A percentile compares a stretch with the other conserved stretches of the same genome.
Evolutionary conservation across 2,888 invertebrate genomes (phyloP).

Genomic region (Pseudococcus longispinus): DNA sequence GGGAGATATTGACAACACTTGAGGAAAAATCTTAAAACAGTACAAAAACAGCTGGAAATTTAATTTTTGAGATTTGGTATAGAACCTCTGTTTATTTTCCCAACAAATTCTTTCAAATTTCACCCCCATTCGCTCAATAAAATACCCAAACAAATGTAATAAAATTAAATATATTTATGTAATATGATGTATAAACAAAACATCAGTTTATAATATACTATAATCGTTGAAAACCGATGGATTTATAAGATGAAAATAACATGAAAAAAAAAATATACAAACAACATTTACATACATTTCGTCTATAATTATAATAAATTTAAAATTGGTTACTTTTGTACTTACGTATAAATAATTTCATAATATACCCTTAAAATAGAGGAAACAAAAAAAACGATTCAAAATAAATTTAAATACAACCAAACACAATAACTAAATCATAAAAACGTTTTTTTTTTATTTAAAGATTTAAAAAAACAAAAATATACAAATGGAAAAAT

Average conservation of each 20-base stretch:
- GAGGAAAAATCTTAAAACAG: too few species aligned
- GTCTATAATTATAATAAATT: conserved; percentile 27
- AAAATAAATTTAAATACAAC: conserved; percentile 42
- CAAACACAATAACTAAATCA: conserved; percentile 38
- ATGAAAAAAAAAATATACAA: conserved; percentile 44
- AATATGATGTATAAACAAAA: conserved; percentile 43
- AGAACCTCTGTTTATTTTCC: too few species aligned
- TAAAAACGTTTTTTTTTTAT: background rate
- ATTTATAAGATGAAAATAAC: conserved; percentile 38
- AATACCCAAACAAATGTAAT: background rate
- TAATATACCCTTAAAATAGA: background rate
- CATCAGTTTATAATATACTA: conserved; percentile 30
- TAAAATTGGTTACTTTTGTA: conserved; percentile 44
- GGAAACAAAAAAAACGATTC: conserved; percentile 20
- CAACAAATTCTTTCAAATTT: too few species aligned
- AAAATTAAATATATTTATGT: conserved; percentile 43
- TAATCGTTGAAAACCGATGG: background rate
- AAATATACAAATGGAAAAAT: conserved; percentile 36
- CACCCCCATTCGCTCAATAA: background rate
- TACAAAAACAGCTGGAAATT: too few species aligned
- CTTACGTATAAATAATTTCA: conserved; percentile 21
- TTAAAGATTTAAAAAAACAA: conserved; percentile 8
- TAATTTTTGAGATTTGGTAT: too few species aligned
- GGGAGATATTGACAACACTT: too few species aligned
- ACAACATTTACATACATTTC: conserved; percentile 43